These are phyloP conservation scores for Gopherus flavomarginatus DNA, from an alignment of 2,113 vertebrate species.

Conservation along the genomic window DNA sequence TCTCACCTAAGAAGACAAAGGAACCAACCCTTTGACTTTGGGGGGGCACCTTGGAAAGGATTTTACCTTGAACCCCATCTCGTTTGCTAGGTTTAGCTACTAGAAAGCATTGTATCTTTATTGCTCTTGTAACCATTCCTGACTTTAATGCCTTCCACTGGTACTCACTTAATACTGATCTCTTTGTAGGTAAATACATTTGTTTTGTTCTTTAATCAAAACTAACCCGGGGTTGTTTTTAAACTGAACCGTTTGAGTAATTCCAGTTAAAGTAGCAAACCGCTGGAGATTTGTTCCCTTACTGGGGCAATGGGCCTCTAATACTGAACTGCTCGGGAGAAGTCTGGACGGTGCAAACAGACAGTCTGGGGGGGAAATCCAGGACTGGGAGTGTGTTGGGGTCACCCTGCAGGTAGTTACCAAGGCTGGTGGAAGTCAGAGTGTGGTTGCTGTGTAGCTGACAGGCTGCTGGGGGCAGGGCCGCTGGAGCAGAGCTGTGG, in stretches of 20 bases:
- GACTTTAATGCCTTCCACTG: neutral
- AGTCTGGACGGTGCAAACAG: neutral
- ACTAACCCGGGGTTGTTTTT: neutral
- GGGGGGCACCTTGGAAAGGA: neutral
- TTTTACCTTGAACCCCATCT: neutral
- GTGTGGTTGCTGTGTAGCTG: neutral
- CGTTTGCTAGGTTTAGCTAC: neutral
- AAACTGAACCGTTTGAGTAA: neutral
- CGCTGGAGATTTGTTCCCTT: neutral
- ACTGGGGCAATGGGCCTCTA: neutral
- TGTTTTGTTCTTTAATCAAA: neutral
- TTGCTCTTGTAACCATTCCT: neutral
- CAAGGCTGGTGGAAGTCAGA: too few relatives aligned
- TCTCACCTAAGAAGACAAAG: too few relatives aligned
- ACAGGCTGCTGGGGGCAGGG: too few relatives aligned
- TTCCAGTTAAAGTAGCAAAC: neutral
- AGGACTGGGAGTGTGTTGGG: neutral
- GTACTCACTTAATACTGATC: neutral
- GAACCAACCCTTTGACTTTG: too few relatives aligned
- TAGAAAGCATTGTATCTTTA: neutral
- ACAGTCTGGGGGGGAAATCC: neutral
- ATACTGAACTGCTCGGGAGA: neutral
- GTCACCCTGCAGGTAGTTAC: neutral
- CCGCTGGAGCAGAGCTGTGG: too few relatives aligned
- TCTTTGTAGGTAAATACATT: too few relatives aligned